These are phyloP conservation scores for Malthinus flaveolus DNA, from an alignment of 2,888 invertebrate species.

Conservation along the genomic window DNA sequence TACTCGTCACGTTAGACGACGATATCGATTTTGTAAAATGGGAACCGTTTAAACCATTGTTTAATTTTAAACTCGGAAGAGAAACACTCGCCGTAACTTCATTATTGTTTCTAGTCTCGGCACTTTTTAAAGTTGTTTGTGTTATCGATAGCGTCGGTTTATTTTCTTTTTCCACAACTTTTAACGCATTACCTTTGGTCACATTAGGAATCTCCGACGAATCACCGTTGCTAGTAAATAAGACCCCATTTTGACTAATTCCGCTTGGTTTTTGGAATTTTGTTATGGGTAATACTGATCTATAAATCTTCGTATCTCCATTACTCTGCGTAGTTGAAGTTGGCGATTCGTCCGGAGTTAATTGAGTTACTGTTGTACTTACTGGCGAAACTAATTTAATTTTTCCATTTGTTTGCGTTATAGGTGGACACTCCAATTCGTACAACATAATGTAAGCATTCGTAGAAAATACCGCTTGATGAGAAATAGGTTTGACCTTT, in stretches of 20 bases:
- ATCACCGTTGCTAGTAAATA: conserved; percentile 21
- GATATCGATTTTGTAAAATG: conserved; percentile 11
- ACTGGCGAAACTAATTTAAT: conserved; percentile 53
- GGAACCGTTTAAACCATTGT: background rate
- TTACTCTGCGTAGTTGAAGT: conserved; percentile 32
- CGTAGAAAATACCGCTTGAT: conserved; percentile 77
- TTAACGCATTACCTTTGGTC: background rate
- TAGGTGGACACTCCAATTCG: conserved; percentile 58
- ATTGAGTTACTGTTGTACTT: conserved; percentile 35
- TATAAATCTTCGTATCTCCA: conserved; percentile 48
- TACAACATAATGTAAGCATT: conserved; percentile 95
- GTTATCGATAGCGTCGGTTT: conserved; percentile 19
- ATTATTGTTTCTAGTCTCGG: background rate
- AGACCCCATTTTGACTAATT: conserved; percentile 13
- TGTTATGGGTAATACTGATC: conserved; percentile 49
- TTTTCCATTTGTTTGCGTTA: conserved; percentile 48
- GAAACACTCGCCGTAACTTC: background rate
- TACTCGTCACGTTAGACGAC: conserved; percentile 25
- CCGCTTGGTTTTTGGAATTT: conserved; percentile 23
- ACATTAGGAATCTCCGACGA: conserved; percentile 13
- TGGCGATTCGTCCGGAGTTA: conserved; percentile 24
- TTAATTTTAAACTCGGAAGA: background rate
- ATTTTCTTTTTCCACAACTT: conserved; percentile 25
- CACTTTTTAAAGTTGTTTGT: background rate
- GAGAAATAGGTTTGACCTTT: conserved; percentile 69